Base-by-base conservation (phyloP, 2,888 invertebrate genomes). In the Isoperla grammatica region DNA sequence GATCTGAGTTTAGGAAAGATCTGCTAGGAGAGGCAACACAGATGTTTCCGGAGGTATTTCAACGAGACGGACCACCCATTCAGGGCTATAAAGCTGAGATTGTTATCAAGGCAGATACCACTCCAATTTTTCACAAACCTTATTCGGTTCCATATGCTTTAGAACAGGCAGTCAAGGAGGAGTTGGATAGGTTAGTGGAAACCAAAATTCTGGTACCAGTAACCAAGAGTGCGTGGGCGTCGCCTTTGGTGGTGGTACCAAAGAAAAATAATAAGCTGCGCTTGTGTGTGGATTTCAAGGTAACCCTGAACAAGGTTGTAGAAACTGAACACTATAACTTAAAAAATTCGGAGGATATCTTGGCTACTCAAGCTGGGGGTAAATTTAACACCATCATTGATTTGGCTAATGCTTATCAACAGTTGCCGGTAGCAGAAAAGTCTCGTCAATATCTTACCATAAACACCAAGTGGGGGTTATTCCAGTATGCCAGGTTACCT, bases 371-470 rank as follows among this genome's bases (percentile, higher is more conserved):
- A 17, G 45, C 22, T 2, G 50, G 50, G 2, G 17, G 50, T 20
- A 50, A 2, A 22, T n/a, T 20, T 2, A 20, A 20, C 9, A 13
- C 35, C 15, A 11, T 17, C 13, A 8, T 50, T 8, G 50, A 50
- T 22, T 11, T 50, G 20, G 13, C 50, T 13, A 50, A 50, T 50
- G 50, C 50, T 50, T 50, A 50, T 22, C 50, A 50, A 22, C 50
- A 50, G 15, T 15, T 50, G 3, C 11, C 12, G 20, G 37, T 50
- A 2, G 8, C 50, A 9, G 45, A 45, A 15, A 15, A 15, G 13
- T 2, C 45, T 2, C 9, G 15, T 2, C 15, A 45, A 9, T 15
- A 15, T 45, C 19, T 45, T 13, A 50, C 50, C 8, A 15, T 50
- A 50, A 50, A 20, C 20, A 20, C 50, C 2, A 19, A 22, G 15